A percentile compares a stretch with the other conserved stretches of the same genome.
phyloP scores from a whole-genome alignment of 1,140 invertebrate genomes.

The Cotesia typhae region DNA sequence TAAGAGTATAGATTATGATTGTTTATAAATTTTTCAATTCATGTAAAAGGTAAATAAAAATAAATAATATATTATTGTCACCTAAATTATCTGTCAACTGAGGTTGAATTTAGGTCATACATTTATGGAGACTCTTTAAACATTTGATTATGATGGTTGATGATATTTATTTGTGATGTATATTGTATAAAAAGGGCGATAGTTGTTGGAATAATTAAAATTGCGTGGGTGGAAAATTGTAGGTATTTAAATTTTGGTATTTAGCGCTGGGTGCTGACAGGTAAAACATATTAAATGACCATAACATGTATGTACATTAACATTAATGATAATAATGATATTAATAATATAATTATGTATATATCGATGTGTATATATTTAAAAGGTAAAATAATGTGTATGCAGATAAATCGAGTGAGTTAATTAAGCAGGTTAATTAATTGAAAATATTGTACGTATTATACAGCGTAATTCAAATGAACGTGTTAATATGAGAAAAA shows the following conservation, averaged over 20 bases:
- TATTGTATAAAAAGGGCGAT: neutral
- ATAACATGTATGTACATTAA: slow-evolving; percentile 61
- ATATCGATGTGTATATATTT: slow-evolving; percentile 24
- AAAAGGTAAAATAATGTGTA: slow-evolving; percentile 9
- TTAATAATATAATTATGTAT: slow-evolving; percentile 5
- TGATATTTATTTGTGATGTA: neutral
- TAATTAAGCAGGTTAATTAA: slow-evolving; percentile 18
- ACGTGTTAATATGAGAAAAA: slow-evolving; percentile 60
- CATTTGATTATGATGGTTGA: neutral
- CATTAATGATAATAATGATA: slow-evolving; percentile 55
- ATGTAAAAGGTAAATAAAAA: neutral
- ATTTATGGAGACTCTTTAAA: neutral
- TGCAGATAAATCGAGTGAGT: slow-evolving; percentile 28
- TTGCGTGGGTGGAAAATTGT: slow-evolving; percentile 19
- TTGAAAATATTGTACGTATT: slow-evolving; percentile 45
- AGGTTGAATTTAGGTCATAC: neutral
- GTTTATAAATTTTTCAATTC: neutral
- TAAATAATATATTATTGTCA: neutral
- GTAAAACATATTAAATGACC: slow-evolving; percentile 51
- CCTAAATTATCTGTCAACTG: slow-evolving; percentile 1
- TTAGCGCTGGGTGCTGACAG: neutral
- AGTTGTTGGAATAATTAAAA: neutral
- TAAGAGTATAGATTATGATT: neutral
- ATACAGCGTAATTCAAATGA: slow-evolving; percentile 60
- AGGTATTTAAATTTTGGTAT: slow-evolving; percentile 19